A percentile compares a stretch with the other conserved stretches of the same genome.
These are phyloP conservation scores for Temnothorax unifasciatus DNA, from an alignment of 2,888 invertebrate species.

Conservation along the genomic window DNA sequence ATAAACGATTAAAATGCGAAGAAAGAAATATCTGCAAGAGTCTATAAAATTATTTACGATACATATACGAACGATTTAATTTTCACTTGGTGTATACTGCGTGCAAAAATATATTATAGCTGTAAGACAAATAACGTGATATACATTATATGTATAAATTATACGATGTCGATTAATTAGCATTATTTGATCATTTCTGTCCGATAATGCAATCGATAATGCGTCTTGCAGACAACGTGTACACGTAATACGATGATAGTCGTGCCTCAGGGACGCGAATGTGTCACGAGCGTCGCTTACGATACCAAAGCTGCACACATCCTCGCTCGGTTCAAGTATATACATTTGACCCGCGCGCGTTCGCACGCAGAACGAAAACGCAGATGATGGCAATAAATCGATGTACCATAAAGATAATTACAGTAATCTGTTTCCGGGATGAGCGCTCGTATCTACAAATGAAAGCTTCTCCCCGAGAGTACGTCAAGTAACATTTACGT, in stretches of 20 bases:
- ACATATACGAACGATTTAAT: not conserved
- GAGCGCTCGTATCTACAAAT: constrained; percentile 46
- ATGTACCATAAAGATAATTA: constrained; percentile 66
- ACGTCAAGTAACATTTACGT: constrained; percentile 64
- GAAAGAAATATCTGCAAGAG: not conserved
- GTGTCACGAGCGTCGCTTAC: not conserved
- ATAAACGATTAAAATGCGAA: constrained; percentile 14
- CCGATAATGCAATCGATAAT: constrained; percentile 3
- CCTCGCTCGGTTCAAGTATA: not conserved
- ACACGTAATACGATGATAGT: not conserved
- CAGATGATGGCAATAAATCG: constrained; percentile 60
- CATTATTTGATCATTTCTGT: not conserved
- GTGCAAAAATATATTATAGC: not conserved
- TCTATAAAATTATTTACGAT: not conserved
- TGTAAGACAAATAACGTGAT: not conserved
- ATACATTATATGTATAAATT: not conserved
- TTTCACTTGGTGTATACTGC: not conserved
- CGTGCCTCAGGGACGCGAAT: not conserved
- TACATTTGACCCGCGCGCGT: constrained; percentile 48
- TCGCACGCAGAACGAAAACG: constrained; percentile 13
- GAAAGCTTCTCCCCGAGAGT: constrained; percentile 17
- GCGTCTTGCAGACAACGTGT: not conserved
- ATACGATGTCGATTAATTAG: constrained; percentile 7
- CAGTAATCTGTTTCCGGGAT: constrained; percentile 61
- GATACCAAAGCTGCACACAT: not conserved